Percentiles rank a stretch among this genome's conserved stretches.
These are phyloP conservation scores for Erythrolamprus reginae DNA, from an alignment of 2,113 vertebrate genomes.

Conservation along the genomic window DNA sequence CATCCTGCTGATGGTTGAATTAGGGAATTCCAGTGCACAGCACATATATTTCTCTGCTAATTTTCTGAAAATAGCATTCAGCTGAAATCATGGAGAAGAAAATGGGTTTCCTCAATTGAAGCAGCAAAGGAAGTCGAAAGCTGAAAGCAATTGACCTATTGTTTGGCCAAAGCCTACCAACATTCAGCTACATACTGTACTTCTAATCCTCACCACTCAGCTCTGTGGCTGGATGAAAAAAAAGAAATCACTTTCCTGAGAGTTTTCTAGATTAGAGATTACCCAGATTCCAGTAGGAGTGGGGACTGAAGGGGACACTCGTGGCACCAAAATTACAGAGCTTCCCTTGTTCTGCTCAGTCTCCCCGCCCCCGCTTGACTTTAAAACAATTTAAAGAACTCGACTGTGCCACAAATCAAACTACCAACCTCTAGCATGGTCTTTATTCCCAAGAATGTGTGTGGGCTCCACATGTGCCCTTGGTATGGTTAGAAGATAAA, in stretches of 20 bases:
- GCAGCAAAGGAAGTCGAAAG: not conserved
- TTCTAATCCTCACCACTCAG: not conserved
- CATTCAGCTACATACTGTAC: not conserved
- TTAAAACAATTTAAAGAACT: not conserved
- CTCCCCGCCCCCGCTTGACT: not conserved
- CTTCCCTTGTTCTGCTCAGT: not conserved
- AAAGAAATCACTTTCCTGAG: not conserved
- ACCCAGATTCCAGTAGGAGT: not conserved
- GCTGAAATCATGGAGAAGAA: not conserved
- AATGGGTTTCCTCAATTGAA: not conserved
- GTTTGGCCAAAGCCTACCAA: not conserved
- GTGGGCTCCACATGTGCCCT: not conserved
- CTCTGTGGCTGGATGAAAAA: not conserved
- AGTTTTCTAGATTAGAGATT: not conserved
- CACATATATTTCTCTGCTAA: not conserved
- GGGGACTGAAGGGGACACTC: not conserved
- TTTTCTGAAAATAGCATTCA: not conserved
- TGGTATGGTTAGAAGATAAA: not conserved
- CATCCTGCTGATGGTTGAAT: not conserved
- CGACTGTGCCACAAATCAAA: not conserved
- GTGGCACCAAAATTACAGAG: not conserved
- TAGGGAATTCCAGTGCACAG: not conserved
- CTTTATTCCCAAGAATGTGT: not conserved
- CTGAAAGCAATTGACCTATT: not conserved
- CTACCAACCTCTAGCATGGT: not conserved